Evolutionary conservation across 2,888 invertebrate species (phyloP).

Genomic region (Pogonocherus hispidulus): DNA sequence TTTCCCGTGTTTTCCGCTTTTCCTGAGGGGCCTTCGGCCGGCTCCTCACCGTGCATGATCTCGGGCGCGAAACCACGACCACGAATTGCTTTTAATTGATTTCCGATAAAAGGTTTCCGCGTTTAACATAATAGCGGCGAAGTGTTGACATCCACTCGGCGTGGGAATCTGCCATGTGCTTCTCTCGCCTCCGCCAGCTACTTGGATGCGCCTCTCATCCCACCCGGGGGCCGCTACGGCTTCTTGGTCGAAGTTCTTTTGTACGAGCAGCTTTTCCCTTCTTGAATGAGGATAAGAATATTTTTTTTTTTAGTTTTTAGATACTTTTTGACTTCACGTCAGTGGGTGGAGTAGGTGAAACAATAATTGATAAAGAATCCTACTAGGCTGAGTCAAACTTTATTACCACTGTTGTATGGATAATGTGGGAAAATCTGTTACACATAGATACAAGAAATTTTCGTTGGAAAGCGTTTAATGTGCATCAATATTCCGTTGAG

Average conservation of each 20-base stretch:
- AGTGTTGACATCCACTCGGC: conserved; percentile 66
- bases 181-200: conserved; percentile 35
- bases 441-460: too few species aligned
- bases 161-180: conserved; percentile 61
- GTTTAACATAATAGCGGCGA: conserved; percentile 68
- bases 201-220: conserved; percentile 14
- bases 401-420: too few species aligned
- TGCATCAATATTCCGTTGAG: too few species aligned
- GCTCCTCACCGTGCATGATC: conserved; percentile 40
- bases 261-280: not conserved
- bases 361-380: too few species aligned
- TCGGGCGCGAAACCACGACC: conserved; percentile 62
- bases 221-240: conserved; percentile 2
- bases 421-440: too few species aligned
- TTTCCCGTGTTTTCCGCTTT: not conserved
- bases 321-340: too few species aligned
- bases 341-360: too few species aligned
- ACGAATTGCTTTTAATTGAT: conserved; percentile 69
- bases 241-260: conserved; percentile 15
- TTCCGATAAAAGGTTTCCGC: conserved; percentile 69
- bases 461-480: too few species aligned
- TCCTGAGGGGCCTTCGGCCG: not conserved
- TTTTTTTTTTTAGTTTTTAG: not conserved
- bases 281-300: not conserved
- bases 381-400: too few species aligned